Evolutionary conservation across 2,888 invertebrate genomes (phyloP).

Genomic region (Pandemis cinnamomeana): DNA sequence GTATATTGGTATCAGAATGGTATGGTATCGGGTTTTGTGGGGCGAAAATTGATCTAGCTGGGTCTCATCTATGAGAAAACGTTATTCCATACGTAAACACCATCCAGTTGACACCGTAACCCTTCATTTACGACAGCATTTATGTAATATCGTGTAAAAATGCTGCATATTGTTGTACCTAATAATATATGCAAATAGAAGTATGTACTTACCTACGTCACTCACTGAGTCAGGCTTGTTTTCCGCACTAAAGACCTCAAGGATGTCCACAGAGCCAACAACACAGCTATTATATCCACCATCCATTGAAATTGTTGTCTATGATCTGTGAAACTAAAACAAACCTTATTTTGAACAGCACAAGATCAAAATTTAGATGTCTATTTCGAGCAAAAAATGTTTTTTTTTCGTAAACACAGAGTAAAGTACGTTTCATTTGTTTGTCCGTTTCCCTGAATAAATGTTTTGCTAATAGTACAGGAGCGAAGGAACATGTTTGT

Average conservation of each 20-base stretch:
- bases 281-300: conserved; percentile 39
- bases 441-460: neutral
- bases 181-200: conserved; percentile 31
- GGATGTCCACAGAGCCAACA: conserved; percentile 48
- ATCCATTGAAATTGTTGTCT: conserved; percentile 29
- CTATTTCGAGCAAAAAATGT: neutral
- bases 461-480: neutral
- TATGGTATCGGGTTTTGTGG: too few relatives aligned
- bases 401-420: conserved; percentile 1
- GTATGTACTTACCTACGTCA: conserved; percentile 27
- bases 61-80: too few relatives aligned
- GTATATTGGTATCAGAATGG: too few relatives aligned
- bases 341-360: neutral
- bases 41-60: too few relatives aligned
- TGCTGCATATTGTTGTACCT: conserved; percentile 8
- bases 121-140: neutral
- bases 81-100: too few relatives aligned
- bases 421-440: neutral
- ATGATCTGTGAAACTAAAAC: neutral
- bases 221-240: conserved; percentile 49
- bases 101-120: too few relatives aligned
- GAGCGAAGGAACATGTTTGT: neutral
- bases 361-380: neutral
- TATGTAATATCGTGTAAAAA: neutral
- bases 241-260: conserved; percentile 62